Evolutionary conservation across 1,140 invertebrate genomes (phyloP).

Genomic region (Bombus soroeensis): DNA sequence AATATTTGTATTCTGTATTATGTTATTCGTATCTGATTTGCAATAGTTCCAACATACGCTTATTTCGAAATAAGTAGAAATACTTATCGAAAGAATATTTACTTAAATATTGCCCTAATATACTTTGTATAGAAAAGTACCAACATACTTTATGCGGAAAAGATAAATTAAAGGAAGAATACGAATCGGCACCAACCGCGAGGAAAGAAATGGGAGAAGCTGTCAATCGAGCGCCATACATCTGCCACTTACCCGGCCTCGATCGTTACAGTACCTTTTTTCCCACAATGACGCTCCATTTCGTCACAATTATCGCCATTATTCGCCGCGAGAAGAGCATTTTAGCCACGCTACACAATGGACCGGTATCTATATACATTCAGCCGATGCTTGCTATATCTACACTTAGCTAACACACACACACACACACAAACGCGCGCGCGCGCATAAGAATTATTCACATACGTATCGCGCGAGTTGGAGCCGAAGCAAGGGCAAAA

Average conservation of each 20-base stretch:
- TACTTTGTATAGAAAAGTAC: neutral
- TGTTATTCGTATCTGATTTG: too few relatives aligned
- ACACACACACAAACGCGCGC: neutral
- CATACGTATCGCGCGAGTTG: neutral
- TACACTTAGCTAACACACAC: too few relatives aligned
- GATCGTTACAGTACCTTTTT: slow-evolving; percentile 71
- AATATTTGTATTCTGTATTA: too few relatives aligned
- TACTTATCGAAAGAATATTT: neutral
- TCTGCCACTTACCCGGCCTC: slow-evolving; percentile 78
- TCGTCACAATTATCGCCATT: slow-evolving; percentile 79
- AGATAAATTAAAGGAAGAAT: neutral
- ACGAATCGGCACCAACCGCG: slow-evolving; percentile 4
- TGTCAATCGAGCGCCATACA: slow-evolving; percentile 77
- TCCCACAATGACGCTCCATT: slow-evolving; percentile 77
- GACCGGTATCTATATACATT: slow-evolving; percentile 64
- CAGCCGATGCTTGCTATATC: neutral
- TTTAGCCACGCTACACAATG: slow-evolving; percentile 73
- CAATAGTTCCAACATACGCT: too few relatives aligned
- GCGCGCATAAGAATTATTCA: neutral
- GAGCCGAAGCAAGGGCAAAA: slow-evolving; percentile 14
- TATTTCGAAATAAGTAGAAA: neutral
- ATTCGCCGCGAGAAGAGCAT: slow-evolving; percentile 72
- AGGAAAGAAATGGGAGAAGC: slow-evolving; percentile 75
- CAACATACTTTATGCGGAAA: neutral
- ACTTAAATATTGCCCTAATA: too few relatives aligned